Evolutionary conservation across 1,140 invertebrate species (phyloP), one percentile per base, ranked within the genome.

Genomic region (Zeugodacus cucurbitae): DNA sequence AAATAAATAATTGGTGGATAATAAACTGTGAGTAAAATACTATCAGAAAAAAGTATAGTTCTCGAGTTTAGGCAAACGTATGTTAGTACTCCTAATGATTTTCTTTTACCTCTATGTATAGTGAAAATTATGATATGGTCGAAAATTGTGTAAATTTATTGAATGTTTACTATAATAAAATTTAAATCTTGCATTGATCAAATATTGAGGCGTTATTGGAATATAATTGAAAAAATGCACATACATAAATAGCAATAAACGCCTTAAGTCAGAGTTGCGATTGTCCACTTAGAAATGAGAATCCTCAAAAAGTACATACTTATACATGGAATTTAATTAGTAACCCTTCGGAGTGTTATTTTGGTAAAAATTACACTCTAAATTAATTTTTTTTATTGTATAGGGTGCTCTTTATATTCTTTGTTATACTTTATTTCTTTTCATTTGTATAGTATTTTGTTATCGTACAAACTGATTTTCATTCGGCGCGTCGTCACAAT

Each of bases 1-100:
- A 29, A 41, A 10, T 54, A 11, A 41, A 44, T 48, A 41, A 48
- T 82, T 26, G 29, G 41, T 20, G 74, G 22, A 48, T 32, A 48
- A 48, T n/a, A 82, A 82, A 48, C 1, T 82, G 74, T 82, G 44
- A 82, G 74, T 82, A 82, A 82, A 82, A 82, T 11, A 11, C n/a
- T 11, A 3, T n/a, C 26, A n/a, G 41, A 14, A 26, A 14, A 20
- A 48, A 6, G 1, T 26, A 26, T 7, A 82, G 37, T 82, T 14
- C 2, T 2, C 29, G 3, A 82, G 22, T 48, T 82, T 82, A 54
- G 37, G 22, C 41, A 48, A 54, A 29, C 3, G n/a, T 82, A 4
- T 82, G n/a, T 34, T 48, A 7, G 17, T 34, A 26, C n/a, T 48
- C 22, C 17, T n/a, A n/a, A 26, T 26, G 7, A 41, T 48, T 17